Base-by-base conservation (phyloP, 2,888 invertebrate genomes). In the Xiphydria camelus region DNA sequence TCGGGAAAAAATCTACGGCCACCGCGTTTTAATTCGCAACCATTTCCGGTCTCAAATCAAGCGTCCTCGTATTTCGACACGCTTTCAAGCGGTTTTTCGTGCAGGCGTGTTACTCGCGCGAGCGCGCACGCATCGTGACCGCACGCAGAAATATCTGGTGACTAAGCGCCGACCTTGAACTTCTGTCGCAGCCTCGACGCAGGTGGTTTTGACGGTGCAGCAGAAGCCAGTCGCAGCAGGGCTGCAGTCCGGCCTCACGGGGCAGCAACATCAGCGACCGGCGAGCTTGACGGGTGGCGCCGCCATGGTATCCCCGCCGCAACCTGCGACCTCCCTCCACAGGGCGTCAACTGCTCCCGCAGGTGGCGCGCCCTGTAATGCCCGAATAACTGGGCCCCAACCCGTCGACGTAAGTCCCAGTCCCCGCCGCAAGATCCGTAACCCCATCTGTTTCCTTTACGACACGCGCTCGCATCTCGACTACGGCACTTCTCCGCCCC, bases 371-470 rank as follows among this genome's bases (percentile, higher is more conserved):
- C 76, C 83, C 61, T 74, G 86, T 63, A 76, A 80, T 64, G 78
- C 83, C 60, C 84, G 88, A 38, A 91, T 92, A 66, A 92, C 91
- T 14, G 88, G 87, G 33, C 92, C 92, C 0, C 86, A 89, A 60
- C 92, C 92, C 31, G 94, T 93, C 56, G 91, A 93, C 78, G 94
- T 94, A 78, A 88, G 88, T 83, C 66, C 47, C 32, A 31, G 18
- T 33, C 26, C 45, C 34, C 26, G 35, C 23, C 15, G 23, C 22
- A 31, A 36, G 33, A 31, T 45, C 33, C 33, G 34, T 19, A 41
- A 10, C 26, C 35, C 33, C 14, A 36, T 33, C 38, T 20, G 17
- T 35, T 35, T 45, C 25, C 12, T n/a, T n/a, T n/a, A 38, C 40
- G 10, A 32, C 40, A 20, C 17, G 23, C 32, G 15, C 35, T 14